Conservation (phyloP, 2,113 vertebrate species). For the Pachyramphus minor region DNA sequence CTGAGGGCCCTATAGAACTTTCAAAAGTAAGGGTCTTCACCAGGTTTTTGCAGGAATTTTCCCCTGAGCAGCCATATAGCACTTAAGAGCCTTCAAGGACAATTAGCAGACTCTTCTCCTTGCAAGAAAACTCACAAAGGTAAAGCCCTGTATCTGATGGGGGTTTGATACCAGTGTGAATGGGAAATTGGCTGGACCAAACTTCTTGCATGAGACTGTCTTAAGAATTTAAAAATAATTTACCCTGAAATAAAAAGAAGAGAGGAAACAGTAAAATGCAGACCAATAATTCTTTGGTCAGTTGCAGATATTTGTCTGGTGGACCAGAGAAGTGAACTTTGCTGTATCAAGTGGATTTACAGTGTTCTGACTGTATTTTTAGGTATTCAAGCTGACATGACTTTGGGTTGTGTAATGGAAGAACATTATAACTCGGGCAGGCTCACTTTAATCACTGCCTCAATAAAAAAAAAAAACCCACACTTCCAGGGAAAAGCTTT, state of each 20-base stretch:
- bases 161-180: not conserved
- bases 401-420: slow-evolving; percentile 45
- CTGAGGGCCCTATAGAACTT: not conserved
- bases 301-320: not conserved
- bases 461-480: slow-evolving; percentile 39
- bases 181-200: not conserved
- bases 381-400: slow-evolving; percentile 27
- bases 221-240: not conserved
- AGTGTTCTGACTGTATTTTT: slow-evolving; percentile 14
- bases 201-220: not conserved
- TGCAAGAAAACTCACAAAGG: not conserved
- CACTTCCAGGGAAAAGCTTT: slow-evolving; percentile 45
- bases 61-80: not conserved
- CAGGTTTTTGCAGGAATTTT: not conserved
- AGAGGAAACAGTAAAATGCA: not conserved
- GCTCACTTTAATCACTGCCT: slow-evolving; percentile 43
- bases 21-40: not conserved
- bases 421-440: not conserved
- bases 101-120: not conserved
- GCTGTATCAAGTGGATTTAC: slow-evolving; percentile 11
- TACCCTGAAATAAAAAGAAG: not conserved
- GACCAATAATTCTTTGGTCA: not conserved
- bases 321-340: slow-evolving; percentile 12
- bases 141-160: not conserved
- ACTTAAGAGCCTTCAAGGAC: not conserved